A percentile compares a stretch with the other conserved stretches of the same genome.
These are phyloP conservation scores for Apis laboriosa DNA, from an alignment of 1,140 invertebrate genomes.

Conservation along the genomic window DNA sequence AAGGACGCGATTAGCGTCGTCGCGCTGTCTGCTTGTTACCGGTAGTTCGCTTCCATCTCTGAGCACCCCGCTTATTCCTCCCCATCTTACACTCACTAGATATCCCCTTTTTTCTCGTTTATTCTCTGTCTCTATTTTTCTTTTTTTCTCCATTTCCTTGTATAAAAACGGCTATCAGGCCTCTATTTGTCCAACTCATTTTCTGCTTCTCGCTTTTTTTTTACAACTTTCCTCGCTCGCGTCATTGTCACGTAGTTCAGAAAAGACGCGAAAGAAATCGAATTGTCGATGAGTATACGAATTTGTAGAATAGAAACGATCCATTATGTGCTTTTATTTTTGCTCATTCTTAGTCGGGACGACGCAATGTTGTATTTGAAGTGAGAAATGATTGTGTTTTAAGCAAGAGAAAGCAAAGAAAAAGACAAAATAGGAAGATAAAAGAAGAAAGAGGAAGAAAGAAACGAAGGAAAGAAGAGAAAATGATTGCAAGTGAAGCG, in stretches of 20 bases:
- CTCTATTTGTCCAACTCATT: neutral
- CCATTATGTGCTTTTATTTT: neutral
- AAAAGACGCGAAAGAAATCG: neutral
- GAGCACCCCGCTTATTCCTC: neutral
- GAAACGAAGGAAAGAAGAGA: constrained; percentile 15
- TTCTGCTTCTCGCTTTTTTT: constrained; percentile 2
- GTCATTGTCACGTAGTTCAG: neutral
- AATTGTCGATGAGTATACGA: neutral
- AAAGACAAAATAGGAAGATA: neutral
- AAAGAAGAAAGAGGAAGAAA: neutral
- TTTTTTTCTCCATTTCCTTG: neutral
- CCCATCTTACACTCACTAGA: neutral
- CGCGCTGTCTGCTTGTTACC: constrained; percentile 37
- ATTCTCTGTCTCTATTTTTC: neutral
- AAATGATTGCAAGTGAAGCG: neutral
- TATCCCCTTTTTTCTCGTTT: neutral
- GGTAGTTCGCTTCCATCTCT: neutral
- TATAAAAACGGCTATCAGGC: neutral
- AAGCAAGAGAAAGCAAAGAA: neutral
- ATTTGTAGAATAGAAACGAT: neutral
- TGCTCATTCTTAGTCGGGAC: neutral
- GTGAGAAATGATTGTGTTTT: neutral
- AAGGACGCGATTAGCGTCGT: constrained; percentile 17
- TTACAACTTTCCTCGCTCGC: neutral
- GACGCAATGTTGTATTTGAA: neutral